Conservation (phyloP, 2,797 vertebrate genomes). For the Pempheris klunzingeri region DNA sequence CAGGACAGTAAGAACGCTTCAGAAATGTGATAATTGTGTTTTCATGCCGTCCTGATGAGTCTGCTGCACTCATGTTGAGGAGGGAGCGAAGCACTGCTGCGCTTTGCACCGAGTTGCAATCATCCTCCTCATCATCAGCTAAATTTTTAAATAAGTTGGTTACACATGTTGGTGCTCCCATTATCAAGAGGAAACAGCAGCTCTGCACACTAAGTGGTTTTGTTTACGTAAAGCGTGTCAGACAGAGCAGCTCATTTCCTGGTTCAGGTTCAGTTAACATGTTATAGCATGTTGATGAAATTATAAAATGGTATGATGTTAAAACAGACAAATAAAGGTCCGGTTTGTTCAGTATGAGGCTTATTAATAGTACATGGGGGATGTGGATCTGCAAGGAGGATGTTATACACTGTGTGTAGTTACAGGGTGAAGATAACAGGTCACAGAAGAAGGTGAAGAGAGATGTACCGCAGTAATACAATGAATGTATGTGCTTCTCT, state of each 20-base stretch:
- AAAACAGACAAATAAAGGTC: slow-evolving; percentile 1
- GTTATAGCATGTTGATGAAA: background rate
- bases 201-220: background rate
- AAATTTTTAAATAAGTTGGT: slow-evolving; percentile 32
- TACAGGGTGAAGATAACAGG: slow-evolving; percentile 2
- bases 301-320: background rate
- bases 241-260: slow-evolving; percentile 3
- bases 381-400: background rate
- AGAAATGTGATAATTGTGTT: slow-evolving; percentile 66
- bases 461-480: background rate
- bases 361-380: background rate
- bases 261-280: background rate
- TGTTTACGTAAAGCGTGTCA: slow-evolving; percentile 15
- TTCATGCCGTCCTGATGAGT: slow-evolving; percentile 51
- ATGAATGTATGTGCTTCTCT: background rate
- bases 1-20: slow-evolving; percentile 44
- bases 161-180: slow-evolving; percentile 7
- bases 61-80: slow-evolving; percentile 23
- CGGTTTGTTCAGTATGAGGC: background rate
- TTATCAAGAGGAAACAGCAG: background rate
- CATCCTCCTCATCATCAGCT: slow-evolving; percentile 34
- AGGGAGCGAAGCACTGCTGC: slow-evolving; percentile 1
- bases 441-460: background rate
- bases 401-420: background rate
- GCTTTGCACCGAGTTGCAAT: slow-evolving; percentile 15